Evolutionary conservation across 2,888 invertebrate species (phyloP).

Genomic region (Dastarcus helophoroides): DNA sequence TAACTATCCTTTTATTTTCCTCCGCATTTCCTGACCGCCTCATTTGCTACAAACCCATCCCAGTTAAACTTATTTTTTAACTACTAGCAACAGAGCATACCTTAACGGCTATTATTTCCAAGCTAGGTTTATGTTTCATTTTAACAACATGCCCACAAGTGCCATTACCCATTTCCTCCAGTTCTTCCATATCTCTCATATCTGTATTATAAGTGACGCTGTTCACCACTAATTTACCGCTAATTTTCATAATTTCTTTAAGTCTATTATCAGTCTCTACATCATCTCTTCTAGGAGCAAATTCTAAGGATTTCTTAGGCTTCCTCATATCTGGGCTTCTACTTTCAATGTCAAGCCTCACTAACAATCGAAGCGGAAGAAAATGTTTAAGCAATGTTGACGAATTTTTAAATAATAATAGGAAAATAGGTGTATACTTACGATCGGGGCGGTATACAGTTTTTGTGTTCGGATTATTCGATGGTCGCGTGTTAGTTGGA

Average conservation of each 20-base stretch:
- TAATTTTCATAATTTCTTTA: slow-evolving; percentile 87
- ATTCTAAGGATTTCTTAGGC: slow-evolving; percentile 46
- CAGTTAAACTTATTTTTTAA: background rate
- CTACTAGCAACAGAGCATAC: too few relatives aligned
- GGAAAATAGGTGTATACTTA: slow-evolving; percentile 10
- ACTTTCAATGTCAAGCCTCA: slow-evolving; percentile 16
- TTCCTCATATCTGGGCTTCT: slow-evolving; percentile 42
- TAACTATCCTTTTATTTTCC: slow-evolving; percentile 95
- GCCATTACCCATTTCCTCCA: slow-evolving; percentile 85
- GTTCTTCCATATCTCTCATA: slow-evolving; percentile 70
- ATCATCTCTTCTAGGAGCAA: slow-evolving; percentile 40
- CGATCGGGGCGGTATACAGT: slow-evolving; percentile 27
- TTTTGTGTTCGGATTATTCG: slow-evolving; percentile 38
- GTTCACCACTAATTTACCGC: slow-evolving; percentile 77
- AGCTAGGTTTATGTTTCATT: slow-evolving; percentile 83
- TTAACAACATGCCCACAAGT: slow-evolving; percentile 97
- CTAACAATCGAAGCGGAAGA: slow-evolving; percentile 17
- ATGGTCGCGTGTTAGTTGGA: slow-evolving; percentile 32
- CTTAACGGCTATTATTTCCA: slow-evolving; percentile 86
- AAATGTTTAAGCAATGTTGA: too few relatives aligned
- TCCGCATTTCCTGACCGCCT: slow-evolving; percentile 91
- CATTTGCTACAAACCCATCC: slow-evolving; percentile 64
- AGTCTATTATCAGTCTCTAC: slow-evolving; percentile 73
- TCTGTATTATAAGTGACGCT: slow-evolving; percentile 68
- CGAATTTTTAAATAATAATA: slow-evolving; percentile 2